Evolutionary conservation across 2,113 vertebrate species (phyloP), one percentile per base, ranked within the genome.

Genomic region (Poecilia latipinna): DNA sequence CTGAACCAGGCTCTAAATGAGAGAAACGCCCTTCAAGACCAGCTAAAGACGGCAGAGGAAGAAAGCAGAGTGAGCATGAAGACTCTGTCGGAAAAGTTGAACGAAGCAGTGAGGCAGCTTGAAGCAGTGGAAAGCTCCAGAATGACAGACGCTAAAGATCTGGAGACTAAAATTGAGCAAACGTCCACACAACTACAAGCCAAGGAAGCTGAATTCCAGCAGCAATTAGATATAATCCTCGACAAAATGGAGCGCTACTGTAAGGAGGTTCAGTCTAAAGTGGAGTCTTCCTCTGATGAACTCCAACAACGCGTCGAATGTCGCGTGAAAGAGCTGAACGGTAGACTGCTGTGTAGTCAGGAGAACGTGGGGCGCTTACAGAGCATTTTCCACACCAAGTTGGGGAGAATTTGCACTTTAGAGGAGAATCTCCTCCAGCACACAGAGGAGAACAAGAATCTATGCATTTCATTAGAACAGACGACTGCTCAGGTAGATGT

Each of bases 381-480:
- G 92, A 95, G 94, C 83, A 75, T 79, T 12, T 72, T 97, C 64
- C 71, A 93, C 42, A 80, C 72, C 51, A 96, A 95, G 88, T 75
- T 4, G 6, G 64, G 78, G 63, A 93, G 73, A 78, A 92, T 96
- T 82, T 82, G 89, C 92, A 93, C 95, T 76, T 94, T 98, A 84
- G 95, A 98, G 94, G 85, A 92, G 84, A 94, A 93, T 26, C 93
- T 98, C 75, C 86, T 31, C 62, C 92, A 95, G 86, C 74, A 93
- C 61, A 89, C 68, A 19, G 94, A 96, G 77, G 94, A 95, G 80
- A 95, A 94, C 29, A 91, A 83, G 63, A 89, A 82, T 81, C 92
- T 96, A 80, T 95, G 83, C 74, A 90, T 74, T 83, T 95, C 94
- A 78, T 90, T 98, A 74, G 93, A 96, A 13, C 94, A 96, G 80